Base-by-base conservation (phyloP, 2,888 invertebrate species). In the Ctena decussata region DNA sequence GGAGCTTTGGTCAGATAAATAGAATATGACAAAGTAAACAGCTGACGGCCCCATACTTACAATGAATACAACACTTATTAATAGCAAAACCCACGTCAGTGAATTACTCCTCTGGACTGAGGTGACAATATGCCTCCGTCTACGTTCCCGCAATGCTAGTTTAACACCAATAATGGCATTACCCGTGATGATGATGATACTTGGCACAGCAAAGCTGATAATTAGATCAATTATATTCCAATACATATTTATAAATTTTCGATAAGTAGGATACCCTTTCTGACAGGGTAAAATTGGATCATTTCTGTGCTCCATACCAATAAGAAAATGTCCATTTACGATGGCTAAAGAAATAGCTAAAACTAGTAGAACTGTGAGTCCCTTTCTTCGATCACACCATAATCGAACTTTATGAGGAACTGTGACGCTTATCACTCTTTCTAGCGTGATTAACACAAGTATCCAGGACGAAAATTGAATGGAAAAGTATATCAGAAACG, bases 391-490 rank as follows among this genome's bases (percentile, higher is more conserved):
- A 0, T 91, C 92, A 78, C 90, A 92, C 27, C 82, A 78, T 2
- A 80, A 21, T 53, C 88, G 91, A 24, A 93, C 92, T 27, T 86
- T 86, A 78, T 92, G 89, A 0, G 94, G 94, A 35, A 87, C 72
- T 78, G 90, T 89, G 15, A 94, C 93, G 44, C 91, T 91, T 0
- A 93, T 39, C 2, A 90, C 86, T n/a, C 94, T 77, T 73, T 94
- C 94, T n/a, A 89, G 69, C 6, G 93, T 93, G 37, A 94, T 91
- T 24, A 92, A 90, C 37, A 93, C 93, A 11, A 94, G 89, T 1
- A 94, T 81, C 93, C 94, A 94, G 0, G 91, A 91, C 11, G 93
- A 93, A 27, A 90, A 83, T 71, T 94, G 91, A 5, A 92, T 76
- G 15, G 90, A 85, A 32, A 86, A 77, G 78, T 93, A 94, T 18